Conservation (phyloP, 2,113 vertebrate species). For the Tyto alba region DNA sequence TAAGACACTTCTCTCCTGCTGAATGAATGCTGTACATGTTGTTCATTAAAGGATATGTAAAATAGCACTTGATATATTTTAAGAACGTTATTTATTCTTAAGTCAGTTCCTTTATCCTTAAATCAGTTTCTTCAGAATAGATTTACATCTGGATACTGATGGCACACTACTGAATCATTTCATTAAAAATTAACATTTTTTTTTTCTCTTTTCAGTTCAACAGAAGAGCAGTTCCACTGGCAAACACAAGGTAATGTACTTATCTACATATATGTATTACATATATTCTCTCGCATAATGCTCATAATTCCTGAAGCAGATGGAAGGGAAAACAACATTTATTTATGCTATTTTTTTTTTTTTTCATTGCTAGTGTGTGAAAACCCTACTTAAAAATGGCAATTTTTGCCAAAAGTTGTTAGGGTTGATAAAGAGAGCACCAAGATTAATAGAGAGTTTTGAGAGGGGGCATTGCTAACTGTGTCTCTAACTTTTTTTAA, state of each 20-base stretch:
- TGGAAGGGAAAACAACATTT: neutral
- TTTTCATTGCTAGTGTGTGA: conserved; percentile 3
- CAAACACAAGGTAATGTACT: conserved; percentile 87
- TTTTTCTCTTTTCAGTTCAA: conserved; percentile 79
- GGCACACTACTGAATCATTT: neutral
- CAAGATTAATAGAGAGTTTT: neutral
- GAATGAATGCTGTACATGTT: neutral
- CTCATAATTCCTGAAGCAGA: neutral
- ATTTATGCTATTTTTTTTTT: neutral
- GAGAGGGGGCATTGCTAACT: neutral
- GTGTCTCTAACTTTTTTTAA: neutral
- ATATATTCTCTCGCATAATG: neutral
- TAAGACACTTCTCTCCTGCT: neutral
- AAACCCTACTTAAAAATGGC: neutral
- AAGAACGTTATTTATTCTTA: neutral
- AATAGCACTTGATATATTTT: neutral
- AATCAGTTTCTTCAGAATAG: neutral
- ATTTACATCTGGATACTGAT: neutral
- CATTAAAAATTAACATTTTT: neutral
- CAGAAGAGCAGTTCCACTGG: conserved; percentile 96
- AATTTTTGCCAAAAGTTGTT: neutral
- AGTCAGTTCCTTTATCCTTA: neutral
- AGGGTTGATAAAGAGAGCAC: neutral
- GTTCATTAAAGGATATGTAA: neutral
- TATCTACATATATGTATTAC: neutral